Evolutionary conservation across 2,113 vertebrate genomes (phyloP).

Genomic region (Bubalus kerabau): DNA sequence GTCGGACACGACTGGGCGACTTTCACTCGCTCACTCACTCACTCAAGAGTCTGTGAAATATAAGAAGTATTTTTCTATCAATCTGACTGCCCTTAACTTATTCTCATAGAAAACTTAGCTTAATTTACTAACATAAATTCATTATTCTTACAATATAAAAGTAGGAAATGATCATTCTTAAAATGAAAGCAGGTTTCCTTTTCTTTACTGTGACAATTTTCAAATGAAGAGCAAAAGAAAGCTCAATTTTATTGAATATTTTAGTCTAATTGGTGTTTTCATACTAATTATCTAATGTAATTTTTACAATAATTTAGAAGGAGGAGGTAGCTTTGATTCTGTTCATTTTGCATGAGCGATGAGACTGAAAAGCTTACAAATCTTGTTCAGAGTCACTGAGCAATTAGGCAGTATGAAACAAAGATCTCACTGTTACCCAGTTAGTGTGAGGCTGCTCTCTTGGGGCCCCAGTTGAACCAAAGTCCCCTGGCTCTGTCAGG

Average conservation of each 20-base stretch:
- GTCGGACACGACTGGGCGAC: rapidly evolving
- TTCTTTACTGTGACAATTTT: background rate
- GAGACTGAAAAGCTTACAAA: background rate
- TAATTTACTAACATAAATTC: background rate
- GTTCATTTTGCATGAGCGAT: background rate
- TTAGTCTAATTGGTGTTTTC: background rate
- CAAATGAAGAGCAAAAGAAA: background rate
- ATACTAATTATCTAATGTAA: background rate
- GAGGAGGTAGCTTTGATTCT: background rate
- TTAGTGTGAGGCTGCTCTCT: background rate
- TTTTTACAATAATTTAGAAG: background rate
- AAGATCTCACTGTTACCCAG: background rate
- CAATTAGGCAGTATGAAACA: background rate
- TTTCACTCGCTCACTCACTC: background rate
- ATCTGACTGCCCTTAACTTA: background rate
- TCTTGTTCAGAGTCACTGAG: background rate
- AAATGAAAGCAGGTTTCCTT: background rate
- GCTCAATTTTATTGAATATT: background rate
- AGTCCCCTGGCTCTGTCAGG: no score
- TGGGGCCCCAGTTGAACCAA: background rate
- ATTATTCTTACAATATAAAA: background rate
- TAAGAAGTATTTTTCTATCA: background rate
- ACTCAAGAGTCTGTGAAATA: background rate
- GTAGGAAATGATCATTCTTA: background rate
- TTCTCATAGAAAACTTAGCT: background rate